Evolutionary conservation across 2,113 vertebrate genomes (phyloP).

Genomic region (Sinocyclocheilus maitianheensis): DNA sequence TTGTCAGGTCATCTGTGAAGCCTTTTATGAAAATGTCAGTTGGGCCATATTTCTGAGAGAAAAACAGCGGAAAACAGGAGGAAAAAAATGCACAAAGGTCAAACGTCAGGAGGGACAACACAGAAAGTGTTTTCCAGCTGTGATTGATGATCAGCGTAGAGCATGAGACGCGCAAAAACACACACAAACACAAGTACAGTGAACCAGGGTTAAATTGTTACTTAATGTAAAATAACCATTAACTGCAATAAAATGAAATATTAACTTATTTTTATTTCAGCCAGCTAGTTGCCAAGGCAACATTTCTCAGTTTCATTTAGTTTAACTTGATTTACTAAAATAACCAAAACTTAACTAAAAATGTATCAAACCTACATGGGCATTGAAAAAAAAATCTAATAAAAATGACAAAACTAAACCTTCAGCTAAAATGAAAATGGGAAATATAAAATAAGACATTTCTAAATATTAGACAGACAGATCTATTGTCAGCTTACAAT

Average conservation of each 20-base stretch:
- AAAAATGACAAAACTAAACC: not conserved
- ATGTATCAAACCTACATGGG: not conserved
- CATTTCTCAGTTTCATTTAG: not conserved
- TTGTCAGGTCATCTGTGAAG: constrained; percentile 5
- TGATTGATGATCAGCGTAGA: constrained; percentile 39
- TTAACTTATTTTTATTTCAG: too few relatives aligned
- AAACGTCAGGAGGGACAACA: constrained; percentile 47
- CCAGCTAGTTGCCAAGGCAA: not conserved
- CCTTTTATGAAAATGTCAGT: constrained; percentile 42
- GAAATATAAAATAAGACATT: too few relatives aligned
- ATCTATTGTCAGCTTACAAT: not conserved
- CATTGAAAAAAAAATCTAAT: not conserved
- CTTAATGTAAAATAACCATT: too few relatives aligned
- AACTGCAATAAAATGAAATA: too few relatives aligned
- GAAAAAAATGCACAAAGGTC: constrained; percentile 37
- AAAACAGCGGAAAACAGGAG: constrained; percentile 9
- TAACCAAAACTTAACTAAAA: not conserved
- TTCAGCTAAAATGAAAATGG: not conserved
- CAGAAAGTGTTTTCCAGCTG: constrained; percentile 11
- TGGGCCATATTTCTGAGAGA: not conserved
- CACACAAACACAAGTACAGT: not conserved
- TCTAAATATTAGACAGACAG: too few relatives aligned
- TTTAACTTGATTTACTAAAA: not conserved
- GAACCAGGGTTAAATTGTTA: too few relatives aligned
- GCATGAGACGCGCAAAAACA: not conserved